Base-by-base conservation (phyloP, 2,797 vertebrate species). In the Chromobotia macracanthus region DNA sequence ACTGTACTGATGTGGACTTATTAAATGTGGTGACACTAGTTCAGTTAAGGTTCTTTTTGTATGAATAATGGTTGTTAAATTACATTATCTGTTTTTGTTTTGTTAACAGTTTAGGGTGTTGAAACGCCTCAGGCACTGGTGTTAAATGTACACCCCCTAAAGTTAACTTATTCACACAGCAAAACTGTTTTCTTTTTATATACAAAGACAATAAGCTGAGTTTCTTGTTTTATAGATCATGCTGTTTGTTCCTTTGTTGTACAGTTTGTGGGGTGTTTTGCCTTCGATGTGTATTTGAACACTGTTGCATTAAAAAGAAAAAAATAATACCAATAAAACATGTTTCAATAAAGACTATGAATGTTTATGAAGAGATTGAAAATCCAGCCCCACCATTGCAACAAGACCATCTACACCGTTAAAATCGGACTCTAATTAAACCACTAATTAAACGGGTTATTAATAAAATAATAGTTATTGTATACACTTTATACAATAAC, bases 161-260 rank as follows among this genome's bases (percentile, higher is more conserved):
- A n/a, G n/a, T n/a, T n/a, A n/a, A n/a, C n/a, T 69, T 73, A 80
- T 77, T 80, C 51, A 80, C 82, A 77, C 56, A 61, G 65, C 41
- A 23, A 16, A 75, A 71, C 60, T 81, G n/a, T 56, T 90, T 92
- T 93, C 91, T 90, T 93, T 93, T 93, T 93, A n/a, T 91, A 56
- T 91, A 82, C 70, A 31, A 89, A 90, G 88, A 82, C 51, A 80
- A 75, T 89, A 86, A 88, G 82, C 83, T 90, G 84, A 66, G 53
- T 88, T 89, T 84, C 78, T 13, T 82, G 69, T 82, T 86, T 83
- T 86, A 83, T 70, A 44, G 63, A 77, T 56, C 16, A 53, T 81
- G 64, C 46, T 46, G 58, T 68, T 68, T 48, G 77, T 88, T 91
- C 72, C 89, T 89, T 89, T 85, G 70, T 82, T 86, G 75, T 86